Conservation (phyloP, 2,797 vertebrate species). For the Diglossa cyanea region DNA sequence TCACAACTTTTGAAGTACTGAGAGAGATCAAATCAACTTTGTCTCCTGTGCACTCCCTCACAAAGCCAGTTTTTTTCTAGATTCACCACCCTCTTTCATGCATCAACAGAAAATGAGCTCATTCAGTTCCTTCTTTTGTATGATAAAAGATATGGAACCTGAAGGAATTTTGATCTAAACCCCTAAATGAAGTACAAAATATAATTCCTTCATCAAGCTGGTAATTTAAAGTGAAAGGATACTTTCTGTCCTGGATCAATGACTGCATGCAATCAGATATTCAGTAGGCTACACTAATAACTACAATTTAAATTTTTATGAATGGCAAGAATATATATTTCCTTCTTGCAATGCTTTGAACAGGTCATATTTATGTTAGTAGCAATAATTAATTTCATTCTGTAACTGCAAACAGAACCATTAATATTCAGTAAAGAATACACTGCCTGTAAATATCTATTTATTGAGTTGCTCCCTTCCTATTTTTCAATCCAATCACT, state of each 20-base stretch:
- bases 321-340: neutral
- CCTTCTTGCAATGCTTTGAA: neutral
- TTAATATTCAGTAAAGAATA: conserved; percentile 5
- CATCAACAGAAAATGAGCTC: neutral
- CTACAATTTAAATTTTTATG: neutral
- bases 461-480: neutral
- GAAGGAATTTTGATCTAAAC: neutral
- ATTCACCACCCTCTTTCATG: neutral
- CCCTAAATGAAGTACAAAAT: neutral
- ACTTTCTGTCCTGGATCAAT: neutral
- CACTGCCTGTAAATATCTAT: neutral
- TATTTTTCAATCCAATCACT: neutral
- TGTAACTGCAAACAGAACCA: neutral
- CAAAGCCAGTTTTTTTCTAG: neutral
- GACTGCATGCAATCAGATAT: neutral
- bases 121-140: neutral
- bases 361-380: neutral
- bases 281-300: neutral
- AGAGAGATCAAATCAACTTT: neutral
- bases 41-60: neutral
- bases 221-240: neutral
- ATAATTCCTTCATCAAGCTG: neutral
- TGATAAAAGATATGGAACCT: neutral
- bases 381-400: conserved; percentile 12
- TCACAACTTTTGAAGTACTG: neutral